Conservation (phyloP, 2,888 invertebrate genomes). For the Barypeithes pellucidus region DNA sequence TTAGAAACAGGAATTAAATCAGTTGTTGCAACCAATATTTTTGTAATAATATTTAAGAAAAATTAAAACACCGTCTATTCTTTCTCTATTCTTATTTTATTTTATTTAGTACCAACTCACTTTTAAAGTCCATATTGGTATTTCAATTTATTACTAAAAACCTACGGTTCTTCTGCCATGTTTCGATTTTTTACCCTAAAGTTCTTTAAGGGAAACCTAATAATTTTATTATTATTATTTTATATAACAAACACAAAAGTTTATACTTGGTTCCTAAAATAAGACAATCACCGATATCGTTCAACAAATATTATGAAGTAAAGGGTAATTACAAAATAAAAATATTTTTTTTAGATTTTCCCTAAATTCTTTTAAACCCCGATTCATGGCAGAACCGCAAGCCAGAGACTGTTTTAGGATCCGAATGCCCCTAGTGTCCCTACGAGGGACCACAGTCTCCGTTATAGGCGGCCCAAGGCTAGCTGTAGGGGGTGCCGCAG, state of each 20-base stretch:
- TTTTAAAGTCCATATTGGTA: constrained; percentile 50
- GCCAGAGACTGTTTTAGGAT: constrained; percentile 69
- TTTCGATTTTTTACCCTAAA: constrained; percentile 17
- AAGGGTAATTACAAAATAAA: not conserved
- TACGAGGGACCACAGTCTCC: constrained; percentile 72
- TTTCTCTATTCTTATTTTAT: not conserved
- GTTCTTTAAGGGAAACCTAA: not conserved
- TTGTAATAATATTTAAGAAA: not conserved
- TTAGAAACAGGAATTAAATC: not conserved
- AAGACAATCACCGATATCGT: no score
- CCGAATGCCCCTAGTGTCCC: constrained; percentile 62
- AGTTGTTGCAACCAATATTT: not conserved
- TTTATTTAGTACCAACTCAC: constrained; percentile 38
- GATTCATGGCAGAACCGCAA: constrained; percentile 65
- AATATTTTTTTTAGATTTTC: not conserved
- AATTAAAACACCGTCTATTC: not conserved
- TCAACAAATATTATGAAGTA: no score
- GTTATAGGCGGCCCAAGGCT: constrained; percentile 73
- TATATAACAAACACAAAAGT: not conserved
- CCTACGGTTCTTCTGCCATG: constrained; percentile 42
- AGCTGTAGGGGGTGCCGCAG: constrained; percentile 73
- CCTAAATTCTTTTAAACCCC: constrained; percentile 45
- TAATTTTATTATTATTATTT: not conserved
- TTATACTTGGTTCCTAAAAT: no score
- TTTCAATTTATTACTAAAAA: constrained; percentile 29